Conservation (phyloP, 2,113 vertebrate genomes). For the Coptodon bakossiorum region DNA sequence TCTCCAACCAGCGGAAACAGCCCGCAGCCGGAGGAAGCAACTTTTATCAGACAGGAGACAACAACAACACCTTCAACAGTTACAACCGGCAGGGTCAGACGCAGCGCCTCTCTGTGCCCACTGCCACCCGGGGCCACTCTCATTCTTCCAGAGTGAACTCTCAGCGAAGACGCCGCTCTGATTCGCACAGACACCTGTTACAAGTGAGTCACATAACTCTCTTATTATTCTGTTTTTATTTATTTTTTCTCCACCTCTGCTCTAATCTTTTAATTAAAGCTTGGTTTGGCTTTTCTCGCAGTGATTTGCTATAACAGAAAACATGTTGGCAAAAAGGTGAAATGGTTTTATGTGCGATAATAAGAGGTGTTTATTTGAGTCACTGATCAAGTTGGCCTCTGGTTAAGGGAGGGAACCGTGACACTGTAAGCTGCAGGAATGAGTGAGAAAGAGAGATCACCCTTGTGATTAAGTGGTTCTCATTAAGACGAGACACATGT, state of each 20-base stretch:
- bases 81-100: constrained; percentile 48
- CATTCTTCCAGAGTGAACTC: constrained; percentile 70
- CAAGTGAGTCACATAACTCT: constrained; percentile 72
- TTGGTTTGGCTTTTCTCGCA: neutral
- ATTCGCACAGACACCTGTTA: constrained; percentile 47
- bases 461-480: neutral
- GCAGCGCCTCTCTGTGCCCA: constrained; percentile 53
- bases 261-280: neutral
- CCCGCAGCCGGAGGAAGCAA: constrained; percentile 58
- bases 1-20: constrained; percentile 36
- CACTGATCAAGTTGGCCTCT: constrained; percentile 1
- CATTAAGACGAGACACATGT: constrained; percentile 18
- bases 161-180: constrained; percentile 50
- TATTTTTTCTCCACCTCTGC: neutral
- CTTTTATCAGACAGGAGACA: constrained; percentile 65
- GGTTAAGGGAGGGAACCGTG: constrained; percentile 23
- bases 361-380: constrained; percentile 17
- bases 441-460: constrained; percentile 7
- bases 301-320: constrained; percentile 6
- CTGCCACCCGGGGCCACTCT: constrained; percentile 65
- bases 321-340: neutral
- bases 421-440: constrained; percentile 37
- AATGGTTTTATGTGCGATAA: neutral
- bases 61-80: constrained; percentile 35
- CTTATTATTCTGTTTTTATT: neutral